Base-by-base conservation (phyloP, 2,888 invertebrate genomes). In the Epicampocera succincta region DNA sequence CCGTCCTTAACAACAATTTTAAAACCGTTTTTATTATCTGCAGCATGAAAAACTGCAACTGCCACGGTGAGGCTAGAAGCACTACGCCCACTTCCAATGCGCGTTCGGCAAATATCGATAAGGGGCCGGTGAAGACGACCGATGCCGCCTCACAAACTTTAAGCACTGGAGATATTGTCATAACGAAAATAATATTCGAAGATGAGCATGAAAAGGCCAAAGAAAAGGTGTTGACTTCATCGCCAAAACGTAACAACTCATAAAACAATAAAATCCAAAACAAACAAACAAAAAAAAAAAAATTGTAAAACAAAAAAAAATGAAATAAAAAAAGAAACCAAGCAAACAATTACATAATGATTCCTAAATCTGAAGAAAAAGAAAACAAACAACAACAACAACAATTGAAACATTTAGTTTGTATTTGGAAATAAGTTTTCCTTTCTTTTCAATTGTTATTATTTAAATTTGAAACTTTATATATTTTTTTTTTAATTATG, bases 121-220 rank as follows among this genome's bases (percentile, higher is more conserved):
- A 89, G 75, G 87, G 86, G 52, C 87, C 86, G 48, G 46, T 87
- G 21, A 88, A 89, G 83, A 81, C 87, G 77, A 86, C 85, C 85
- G 93, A 94, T 79, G 94, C 94, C 40, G 95, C 95, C 77, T 88
- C 91, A 40, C 97, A 98, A 91, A 97, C 97, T 1, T 92, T 97
- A 58, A 97, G 97, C 89, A 97, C 97, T 17, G 97, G 97, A 63
- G 97, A 97, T 90, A 96, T 98, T 87, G 97, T 97, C 71, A 96
- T 97, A 87, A 97, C 97, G 54, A 95, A 96, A 91, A 96, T 97
- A 40, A 94, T 92, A 87, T 92, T 92, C 86, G 92, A 92, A 52
- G 93, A 93, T 85, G 93, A 93, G 83, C 93, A 93, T 83, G 92
- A 92, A 73, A 93, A 93, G 84, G 88, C 89, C 85, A 91, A 92